A percentile compares a stretch with the other conserved stretches of the same genome.
These are phyloP conservation scores for Fratercula arctica DNA, from an alignment of 2,797 vertebrate species.

Conservation along the genomic window DNA sequence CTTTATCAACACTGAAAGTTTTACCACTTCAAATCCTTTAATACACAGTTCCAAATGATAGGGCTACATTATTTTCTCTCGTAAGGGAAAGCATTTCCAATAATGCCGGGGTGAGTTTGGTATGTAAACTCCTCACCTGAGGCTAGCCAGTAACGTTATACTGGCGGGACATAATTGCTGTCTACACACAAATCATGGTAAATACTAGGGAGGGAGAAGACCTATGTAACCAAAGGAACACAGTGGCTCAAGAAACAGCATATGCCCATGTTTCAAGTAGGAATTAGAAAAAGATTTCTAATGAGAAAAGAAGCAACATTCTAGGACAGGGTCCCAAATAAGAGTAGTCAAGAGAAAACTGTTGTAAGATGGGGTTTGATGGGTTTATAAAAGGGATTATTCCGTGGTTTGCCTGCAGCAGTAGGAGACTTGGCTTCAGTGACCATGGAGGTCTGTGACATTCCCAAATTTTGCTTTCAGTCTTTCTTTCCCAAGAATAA, in stretches of 20 bases:
- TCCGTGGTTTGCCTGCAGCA: not conserved
- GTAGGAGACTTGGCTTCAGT: not conserved
- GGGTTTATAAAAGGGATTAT: not conserved
- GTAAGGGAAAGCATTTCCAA: not conserved
- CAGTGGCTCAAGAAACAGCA: not conserved
- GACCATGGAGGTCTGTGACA: not conserved
- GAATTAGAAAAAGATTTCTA: not conserved
- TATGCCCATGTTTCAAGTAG: rapidly evolving
- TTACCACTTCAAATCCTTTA: not conserved
- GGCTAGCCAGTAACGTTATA: not conserved
- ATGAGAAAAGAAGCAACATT: not conserved
- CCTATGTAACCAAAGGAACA: not conserved
- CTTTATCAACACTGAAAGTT: not conserved
- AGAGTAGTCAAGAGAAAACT: not conserved
- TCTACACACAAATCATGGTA: not conserved
- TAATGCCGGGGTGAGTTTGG: not conserved
- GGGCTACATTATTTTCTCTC: not conserved
- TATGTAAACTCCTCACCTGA: not conserved
- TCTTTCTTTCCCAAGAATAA: not conserved
- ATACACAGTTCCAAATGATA: not conserved
- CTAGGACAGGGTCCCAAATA: not conserved
- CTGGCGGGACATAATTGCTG: not conserved
- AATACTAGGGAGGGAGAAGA: not conserved
- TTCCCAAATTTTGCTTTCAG: not conserved
- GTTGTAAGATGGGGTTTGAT: not conserved